Percentiles rank a stretch among this genome's conserved stretches.
These are phyloP conservation scores for Melieria picta DNA, from an alignment of 2,888 invertebrate genomes.

Conservation along the genomic window DNA sequence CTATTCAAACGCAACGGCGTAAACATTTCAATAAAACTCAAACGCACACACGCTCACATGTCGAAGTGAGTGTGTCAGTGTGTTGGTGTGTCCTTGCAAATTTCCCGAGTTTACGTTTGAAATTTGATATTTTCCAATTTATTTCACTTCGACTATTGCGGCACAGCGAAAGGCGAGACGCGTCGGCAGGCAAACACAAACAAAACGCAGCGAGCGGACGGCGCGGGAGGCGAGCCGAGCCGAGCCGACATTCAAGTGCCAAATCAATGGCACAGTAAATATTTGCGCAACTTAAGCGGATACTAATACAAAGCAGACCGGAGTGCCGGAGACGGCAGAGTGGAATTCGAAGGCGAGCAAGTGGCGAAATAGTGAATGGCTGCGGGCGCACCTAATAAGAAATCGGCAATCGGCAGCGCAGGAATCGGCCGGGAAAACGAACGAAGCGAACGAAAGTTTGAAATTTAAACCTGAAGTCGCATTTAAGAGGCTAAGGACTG, in stretches of 20 bases:
- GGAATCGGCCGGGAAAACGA: neutral
- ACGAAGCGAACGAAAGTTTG: neutral
- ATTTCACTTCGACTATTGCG: conserved; percentile 39
- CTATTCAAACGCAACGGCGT: conserved; percentile 19
- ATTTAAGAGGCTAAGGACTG: too few species aligned
- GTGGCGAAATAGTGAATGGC: neutral
- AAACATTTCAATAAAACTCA: conserved; percentile 6
- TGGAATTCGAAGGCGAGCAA: neutral
- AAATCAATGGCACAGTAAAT: conserved; percentile 60
- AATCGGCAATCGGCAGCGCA: neutral
- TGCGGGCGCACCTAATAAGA: neutral
- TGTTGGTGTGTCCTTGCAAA: conserved; percentile 10
- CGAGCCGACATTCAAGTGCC: conserved; percentile 52
- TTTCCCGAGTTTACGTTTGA: conserved; percentile 40
- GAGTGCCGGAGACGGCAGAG: neutral
- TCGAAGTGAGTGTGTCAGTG: neutral
- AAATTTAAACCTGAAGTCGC: neutral
- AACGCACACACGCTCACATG: neutral
- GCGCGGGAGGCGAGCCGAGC: conserved; percentile 40
- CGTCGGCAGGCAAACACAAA: too few species aligned
- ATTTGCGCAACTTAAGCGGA: conserved; percentile 54
- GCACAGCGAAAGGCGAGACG: neutral
- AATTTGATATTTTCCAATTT: conserved; percentile 53
- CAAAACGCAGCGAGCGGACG: conserved; percentile 19
- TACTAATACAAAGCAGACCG: conserved; percentile 4